Base-by-base conservation (phyloP, 2,888 invertebrate genomes). In the Drosophila buzzatii region DNA sequence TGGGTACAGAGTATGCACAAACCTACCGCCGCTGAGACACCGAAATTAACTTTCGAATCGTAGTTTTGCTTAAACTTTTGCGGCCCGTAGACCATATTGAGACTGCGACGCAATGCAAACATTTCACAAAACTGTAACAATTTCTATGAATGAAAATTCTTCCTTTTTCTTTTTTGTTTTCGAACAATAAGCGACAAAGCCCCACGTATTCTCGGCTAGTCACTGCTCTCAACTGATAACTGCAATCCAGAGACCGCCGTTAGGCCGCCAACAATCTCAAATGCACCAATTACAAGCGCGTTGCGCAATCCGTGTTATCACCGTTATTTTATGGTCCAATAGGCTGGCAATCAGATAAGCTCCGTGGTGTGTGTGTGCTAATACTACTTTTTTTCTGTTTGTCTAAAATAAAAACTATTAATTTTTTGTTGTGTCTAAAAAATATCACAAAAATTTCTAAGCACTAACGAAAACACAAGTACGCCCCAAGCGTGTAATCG, bases 231-330 rank as follows among this genome's bases (percentile, higher is more conserved):
- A 67, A 79, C 82, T 83, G 88, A 88, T 83, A 82, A 73, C 71
- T 68, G 74, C 64, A 45, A 66, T n/a, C 33, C 39, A 39, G 42
- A n/a, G 35, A 60, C 72, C 80, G 70, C 72, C 73, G 83, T 74
- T 83, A 78, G 27, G 31, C 49, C 39, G 10, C 31, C 44, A 44
- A 10, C 47, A 62, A 62, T 55, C 63, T 76, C 23, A 5, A 66
- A 35, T 69, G 72, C 73, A 76, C 67, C 64, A 63, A 63, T 67
- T 73, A 64, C 44, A 70, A 68, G 49, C 75, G 42, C 64, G 81
- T 86, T 86, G 85, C 90, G 85, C 88, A 86, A 86, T 78, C 85
- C 69, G 53, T 47, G 68, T 76, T 76, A 89, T 89, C 81, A 73
- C 69, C 41, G 20, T 42, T 66, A 52, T 55, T 61, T 55, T 65